A percentile compares a stretch with the other conserved stretches of the same genome.
Conservation (phyloP, 2,797 vertebrate genomes). For the Naso thynnoides region DNA sequence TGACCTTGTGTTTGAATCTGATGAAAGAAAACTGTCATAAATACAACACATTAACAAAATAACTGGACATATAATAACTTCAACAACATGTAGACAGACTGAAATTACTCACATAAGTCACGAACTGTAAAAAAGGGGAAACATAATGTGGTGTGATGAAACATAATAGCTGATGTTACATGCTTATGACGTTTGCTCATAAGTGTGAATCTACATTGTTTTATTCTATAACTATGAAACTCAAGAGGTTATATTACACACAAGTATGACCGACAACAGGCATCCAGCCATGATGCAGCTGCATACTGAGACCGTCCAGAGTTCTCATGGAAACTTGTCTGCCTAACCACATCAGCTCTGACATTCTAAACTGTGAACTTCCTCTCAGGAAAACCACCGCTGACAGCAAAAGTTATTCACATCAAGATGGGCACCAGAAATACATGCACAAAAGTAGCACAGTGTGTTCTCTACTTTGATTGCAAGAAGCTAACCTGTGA, state of each 20-base stretch:
- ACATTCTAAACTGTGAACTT: neutral
- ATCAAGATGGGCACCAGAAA: neutral
- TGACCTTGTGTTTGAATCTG: neutral
- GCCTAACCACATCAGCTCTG: neutral
- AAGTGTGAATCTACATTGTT: neutral
- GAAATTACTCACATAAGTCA: neutral
- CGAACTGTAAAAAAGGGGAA: neutral
- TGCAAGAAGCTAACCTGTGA: too few relatives aligned
- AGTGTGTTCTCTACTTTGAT: too few relatives aligned
- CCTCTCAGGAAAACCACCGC: conserved; percentile 29
- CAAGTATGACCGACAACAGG: conserved; percentile 17
- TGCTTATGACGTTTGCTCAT: neutral
- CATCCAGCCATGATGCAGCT: conserved; percentile 17
- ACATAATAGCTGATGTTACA: neutral
- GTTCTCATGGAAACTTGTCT: neutral
- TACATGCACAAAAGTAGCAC: too few relatives aligned
- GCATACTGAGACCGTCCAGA: neutral
- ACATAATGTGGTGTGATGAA: neutral
- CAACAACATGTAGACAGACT: neutral
- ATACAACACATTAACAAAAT: neutral
- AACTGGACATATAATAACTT: neutral
- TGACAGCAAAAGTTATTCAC: neutral
- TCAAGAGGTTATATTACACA: conserved; percentile 27
- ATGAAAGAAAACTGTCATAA: neutral
- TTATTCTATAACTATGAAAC: neutral